phyloP scores from a whole-genome alignment of 2,888 invertebrate species.

The Heliconius erato region DNA sequence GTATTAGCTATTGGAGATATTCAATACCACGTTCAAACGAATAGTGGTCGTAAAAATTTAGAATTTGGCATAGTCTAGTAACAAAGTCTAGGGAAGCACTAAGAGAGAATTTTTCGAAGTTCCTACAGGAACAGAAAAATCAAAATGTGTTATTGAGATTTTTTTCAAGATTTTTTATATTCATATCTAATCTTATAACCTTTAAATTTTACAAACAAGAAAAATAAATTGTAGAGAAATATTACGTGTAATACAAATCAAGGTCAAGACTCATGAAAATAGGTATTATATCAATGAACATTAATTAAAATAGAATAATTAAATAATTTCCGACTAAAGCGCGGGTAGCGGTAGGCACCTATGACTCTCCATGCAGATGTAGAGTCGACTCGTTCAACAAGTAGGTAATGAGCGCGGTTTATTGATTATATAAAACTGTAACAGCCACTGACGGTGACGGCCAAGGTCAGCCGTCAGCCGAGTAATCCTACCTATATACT shows the following conservation, averaged over 20 bases:
- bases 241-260: not conserved
- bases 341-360: not conserved
- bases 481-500: not conserved
- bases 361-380: no score
- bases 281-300: not conserved
- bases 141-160: not conserved
- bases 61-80: not conserved
- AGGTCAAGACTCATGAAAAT: not conserved
- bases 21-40: no score
- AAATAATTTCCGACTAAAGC: not conserved
- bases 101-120: no score
- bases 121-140: not conserved
- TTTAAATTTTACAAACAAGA: not conserved
- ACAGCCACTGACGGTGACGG: conserved; percentile 24
- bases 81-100: no score
- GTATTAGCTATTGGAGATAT: not conserved
- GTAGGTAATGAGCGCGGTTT: conserved; percentile 9
- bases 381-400: not conserved
- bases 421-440: conserved; percentile 31
- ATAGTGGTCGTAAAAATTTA: no score
- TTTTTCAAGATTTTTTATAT: no score
- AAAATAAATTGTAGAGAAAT: not conserved
- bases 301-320: not conserved
- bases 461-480: conserved; percentile 15
- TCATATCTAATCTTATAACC: no score